A percentile compares a stretch with the other conserved stretches of the same genome.
These are phyloP conservation scores for Conchocele bisecta DNA, from an alignment of 2,888 invertebrate genomes.

Conservation along the genomic window DNA sequence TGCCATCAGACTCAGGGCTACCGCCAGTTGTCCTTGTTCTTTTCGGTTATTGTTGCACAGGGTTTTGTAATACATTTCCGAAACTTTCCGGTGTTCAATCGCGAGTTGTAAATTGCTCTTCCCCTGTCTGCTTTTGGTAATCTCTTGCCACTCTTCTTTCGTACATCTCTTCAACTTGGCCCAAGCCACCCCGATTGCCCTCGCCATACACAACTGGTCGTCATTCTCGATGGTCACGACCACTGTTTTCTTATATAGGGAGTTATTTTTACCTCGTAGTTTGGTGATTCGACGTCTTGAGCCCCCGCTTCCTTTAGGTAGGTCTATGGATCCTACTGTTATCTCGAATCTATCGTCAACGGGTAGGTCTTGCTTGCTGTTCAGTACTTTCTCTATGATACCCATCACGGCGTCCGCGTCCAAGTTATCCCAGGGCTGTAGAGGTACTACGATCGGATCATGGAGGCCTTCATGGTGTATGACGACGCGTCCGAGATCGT, in stretches of 20 bases:
- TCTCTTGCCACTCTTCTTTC: conserved; percentile 10
- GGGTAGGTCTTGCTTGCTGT: conserved; percentile 44
- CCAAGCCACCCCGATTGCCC: conserved; percentile 15
- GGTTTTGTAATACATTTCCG: not conserved
- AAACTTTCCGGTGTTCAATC: conserved; percentile 4
- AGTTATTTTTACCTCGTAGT: conserved; percentile 25
- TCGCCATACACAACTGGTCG: conserved; percentile 26
- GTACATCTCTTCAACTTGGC: conserved; percentile 14
- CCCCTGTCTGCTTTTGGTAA: not conserved
- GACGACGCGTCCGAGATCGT: conserved; percentile 26
- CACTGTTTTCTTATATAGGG: conserved; percentile 21
- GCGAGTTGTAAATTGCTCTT: conserved; percentile 8
- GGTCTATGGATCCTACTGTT: conserved; percentile 23
- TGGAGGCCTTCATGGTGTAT: conserved; percentile 38
- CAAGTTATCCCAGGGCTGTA: conserved; percentile 37
- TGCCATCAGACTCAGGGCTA: conserved; percentile 10
- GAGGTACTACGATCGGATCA: conserved; percentile 51
- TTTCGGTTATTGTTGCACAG: not conserved
- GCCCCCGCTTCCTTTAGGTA: conserved; percentile 29
- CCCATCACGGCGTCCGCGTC: conserved; percentile 28
- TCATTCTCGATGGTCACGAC: conserved; percentile 28
- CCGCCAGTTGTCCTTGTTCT: conserved; percentile 11
- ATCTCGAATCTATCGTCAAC: conserved; percentile 28
- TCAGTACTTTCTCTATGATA: conserved; percentile 43
- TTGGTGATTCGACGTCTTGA: conserved; percentile 20